Evolutionary conservation across 2,888 invertebrate species (phyloP).

Genomic region (Rugalucina vietnamica): DNA sequence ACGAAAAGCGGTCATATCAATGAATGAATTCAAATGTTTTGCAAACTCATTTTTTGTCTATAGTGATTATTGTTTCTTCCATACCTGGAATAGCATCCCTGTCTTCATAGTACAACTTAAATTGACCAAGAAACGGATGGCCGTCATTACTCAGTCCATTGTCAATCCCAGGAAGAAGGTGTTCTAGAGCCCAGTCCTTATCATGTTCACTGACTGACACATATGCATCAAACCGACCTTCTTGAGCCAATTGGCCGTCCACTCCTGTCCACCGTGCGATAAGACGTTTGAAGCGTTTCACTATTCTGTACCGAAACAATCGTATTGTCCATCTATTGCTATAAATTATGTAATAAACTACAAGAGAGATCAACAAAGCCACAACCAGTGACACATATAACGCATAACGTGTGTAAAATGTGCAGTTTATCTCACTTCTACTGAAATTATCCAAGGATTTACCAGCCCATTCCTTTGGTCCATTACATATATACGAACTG

Average conservation of each 20-base stretch:
- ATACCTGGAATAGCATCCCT: constrained; percentile 53
- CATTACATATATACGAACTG: constrained; percentile 64
- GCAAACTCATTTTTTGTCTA: no score
- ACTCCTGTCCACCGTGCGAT: constrained; percentile 30
- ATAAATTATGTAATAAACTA: constrained; percentile 48
- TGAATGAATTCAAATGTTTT: no score
- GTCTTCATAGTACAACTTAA: constrained; percentile 62
- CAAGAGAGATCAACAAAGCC: constrained; percentile 42
- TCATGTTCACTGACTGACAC: constrained; percentile 69
- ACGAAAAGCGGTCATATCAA: no score
- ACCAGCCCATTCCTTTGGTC: constrained; percentile 66
- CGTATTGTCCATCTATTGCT: constrained; percentile 60
- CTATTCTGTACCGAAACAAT: constrained; percentile 26
- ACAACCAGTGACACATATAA: constrained; percentile 46
- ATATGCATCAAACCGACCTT: constrained; percentile 57
- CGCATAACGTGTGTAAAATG: constrained; percentile 53
- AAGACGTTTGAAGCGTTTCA: not conserved
- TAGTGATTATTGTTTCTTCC: no score
- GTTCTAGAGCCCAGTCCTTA: constrained; percentile 60
- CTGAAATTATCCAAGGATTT: constrained; percentile 65
- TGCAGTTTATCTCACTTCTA: constrained; percentile 68
- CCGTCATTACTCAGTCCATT: constrained; percentile 43
- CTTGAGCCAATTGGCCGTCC: constrained; percentile 46
- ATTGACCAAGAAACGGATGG: constrained; percentile 62
- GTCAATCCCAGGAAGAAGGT: constrained; percentile 67